Conservation (phyloP, 2,888 invertebrate species). For the Drosophila fulvimacula region DNA sequence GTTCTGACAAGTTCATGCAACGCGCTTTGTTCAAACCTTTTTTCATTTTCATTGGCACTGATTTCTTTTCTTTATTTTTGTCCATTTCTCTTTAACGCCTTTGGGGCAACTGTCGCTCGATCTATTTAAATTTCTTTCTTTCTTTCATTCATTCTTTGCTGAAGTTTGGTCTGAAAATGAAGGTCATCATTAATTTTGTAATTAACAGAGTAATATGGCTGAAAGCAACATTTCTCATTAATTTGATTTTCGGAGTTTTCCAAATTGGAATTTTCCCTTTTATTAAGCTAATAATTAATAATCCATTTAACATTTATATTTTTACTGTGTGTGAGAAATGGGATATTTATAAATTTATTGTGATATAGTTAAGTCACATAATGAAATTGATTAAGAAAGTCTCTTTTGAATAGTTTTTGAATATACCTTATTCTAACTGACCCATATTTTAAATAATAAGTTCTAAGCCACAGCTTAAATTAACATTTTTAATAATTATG, state of each 20-base stretch:
- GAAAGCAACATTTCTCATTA: neutral
- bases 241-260: neutral
- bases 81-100: slow-evolving; percentile 45
- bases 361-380: neutral
- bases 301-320: neutral
- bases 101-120: slow-evolving; percentile 40
- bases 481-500: neutral
- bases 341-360: neutral
- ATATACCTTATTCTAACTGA: neutral
- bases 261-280: neutral
- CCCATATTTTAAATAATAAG: neutral
- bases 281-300: neutral
- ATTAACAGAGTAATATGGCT: slow-evolving; percentile 9
- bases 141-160: neutral
- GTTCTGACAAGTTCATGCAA: slow-evolving; percentile 60
- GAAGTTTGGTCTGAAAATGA: slow-evolving; percentile 2
- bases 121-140: slow-evolving; percentile 18
- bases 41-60: slow-evolving; percentile 75
- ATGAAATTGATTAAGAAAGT: too few species aligned
- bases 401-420: neutral
- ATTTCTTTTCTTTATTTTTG: slow-evolving; percentile 62
- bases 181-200: slow-evolving; percentile 6
- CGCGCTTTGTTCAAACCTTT: slow-evolving; percentile 50
- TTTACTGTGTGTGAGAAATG: neutral
- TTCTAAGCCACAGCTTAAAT: neutral